Conservation (phyloP, 2,888 invertebrate species). For the Drosophila nr. perissopoda region DNA sequence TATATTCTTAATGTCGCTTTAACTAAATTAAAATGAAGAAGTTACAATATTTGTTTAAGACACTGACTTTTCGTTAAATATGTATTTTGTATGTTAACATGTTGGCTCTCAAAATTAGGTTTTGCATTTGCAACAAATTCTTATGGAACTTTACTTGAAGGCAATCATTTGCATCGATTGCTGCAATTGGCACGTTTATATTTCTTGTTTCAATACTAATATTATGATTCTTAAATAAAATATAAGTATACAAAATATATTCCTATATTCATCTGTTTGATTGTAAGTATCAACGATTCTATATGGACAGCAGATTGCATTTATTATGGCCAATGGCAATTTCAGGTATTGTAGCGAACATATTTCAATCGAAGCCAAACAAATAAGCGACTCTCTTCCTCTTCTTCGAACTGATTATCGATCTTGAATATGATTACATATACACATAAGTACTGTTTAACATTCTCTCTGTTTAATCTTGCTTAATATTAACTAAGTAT, state of each 20-base stretch:
- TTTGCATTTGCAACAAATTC: constrained; percentile 45
- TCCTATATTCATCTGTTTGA: constrained; percentile 51
- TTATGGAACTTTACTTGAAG: constrained; percentile 61
- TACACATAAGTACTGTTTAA: constrained; percentile 33
- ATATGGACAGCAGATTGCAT: constrained; percentile 42
- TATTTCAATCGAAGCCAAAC: constrained; percentile 58
- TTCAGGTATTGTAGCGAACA: constrained; percentile 76
- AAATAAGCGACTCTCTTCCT: constrained; percentile 43
- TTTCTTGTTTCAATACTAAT: constrained; percentile 45
- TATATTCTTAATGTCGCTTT: constrained; percentile 61
- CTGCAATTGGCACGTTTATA: constrained; percentile 62
- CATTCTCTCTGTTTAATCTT: constrained; percentile 16
- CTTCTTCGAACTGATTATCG: constrained; percentile 22
- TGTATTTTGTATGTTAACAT: constrained; percentile 59
- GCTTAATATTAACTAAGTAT: constrained; percentile 42
- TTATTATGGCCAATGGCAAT: constrained; percentile 52
- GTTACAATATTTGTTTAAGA: constrained; percentile 71
- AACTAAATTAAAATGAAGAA: constrained; percentile 59
- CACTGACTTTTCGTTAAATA: constrained; percentile 61
- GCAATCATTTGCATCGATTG: constrained; percentile 58
- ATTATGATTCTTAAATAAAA: constrained; percentile 77
- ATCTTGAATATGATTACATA: constrained; percentile 37
- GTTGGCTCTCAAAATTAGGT: constrained; percentile 65
- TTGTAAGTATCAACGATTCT: constrained; percentile 38
- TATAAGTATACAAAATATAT: constrained; percentile 74